Conservation (phyloP, 2,888 invertebrate species). For the Folsomia candida region DNA sequence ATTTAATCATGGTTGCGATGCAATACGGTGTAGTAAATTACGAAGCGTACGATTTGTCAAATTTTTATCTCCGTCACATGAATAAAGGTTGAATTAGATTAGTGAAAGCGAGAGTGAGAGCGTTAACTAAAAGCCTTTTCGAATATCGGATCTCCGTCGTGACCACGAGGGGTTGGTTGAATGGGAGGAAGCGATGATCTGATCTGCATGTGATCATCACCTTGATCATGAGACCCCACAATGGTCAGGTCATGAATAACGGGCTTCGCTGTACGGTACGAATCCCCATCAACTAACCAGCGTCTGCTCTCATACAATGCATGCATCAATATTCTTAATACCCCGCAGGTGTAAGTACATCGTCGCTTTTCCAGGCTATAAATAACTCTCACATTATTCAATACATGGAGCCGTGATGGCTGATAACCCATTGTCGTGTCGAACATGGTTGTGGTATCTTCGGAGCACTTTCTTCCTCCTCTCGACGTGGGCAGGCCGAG, state of each 20-base stretch:
- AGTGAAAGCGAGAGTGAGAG: too few species aligned
- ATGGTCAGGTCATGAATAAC: not conserved
- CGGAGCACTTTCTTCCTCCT: not conserved
- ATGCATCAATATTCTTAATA: too few species aligned
- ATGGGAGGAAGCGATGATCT: not conserved
- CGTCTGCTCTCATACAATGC: not conserved
- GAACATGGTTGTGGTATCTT: not conserved
- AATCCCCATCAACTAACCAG: too few species aligned
- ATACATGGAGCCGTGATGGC: not conserved
- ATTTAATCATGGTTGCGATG: too few species aligned
- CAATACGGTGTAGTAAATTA: too few species aligned
- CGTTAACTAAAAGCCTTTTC: not conserved
- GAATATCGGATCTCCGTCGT: not conserved
- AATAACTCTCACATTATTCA: not conserved
- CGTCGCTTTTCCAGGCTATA: not conserved
- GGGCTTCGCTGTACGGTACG: not conserved
- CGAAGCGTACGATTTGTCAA: too few species aligned
- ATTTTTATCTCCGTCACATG: too few species aligned
- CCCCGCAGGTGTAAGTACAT: not conserved
- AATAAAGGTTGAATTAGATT: too few species aligned
- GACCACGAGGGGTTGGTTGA: not conserved
- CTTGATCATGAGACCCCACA: not conserved
- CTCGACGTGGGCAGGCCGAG: too few species aligned
- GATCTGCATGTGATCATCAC: too few species aligned
- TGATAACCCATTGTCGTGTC: not conserved